A percentile compares a stretch with the other conserved stretches of the same genome.
Conservation (phyloP, 2,797 vertebrate species). For the Myotis planiceps region DNA sequence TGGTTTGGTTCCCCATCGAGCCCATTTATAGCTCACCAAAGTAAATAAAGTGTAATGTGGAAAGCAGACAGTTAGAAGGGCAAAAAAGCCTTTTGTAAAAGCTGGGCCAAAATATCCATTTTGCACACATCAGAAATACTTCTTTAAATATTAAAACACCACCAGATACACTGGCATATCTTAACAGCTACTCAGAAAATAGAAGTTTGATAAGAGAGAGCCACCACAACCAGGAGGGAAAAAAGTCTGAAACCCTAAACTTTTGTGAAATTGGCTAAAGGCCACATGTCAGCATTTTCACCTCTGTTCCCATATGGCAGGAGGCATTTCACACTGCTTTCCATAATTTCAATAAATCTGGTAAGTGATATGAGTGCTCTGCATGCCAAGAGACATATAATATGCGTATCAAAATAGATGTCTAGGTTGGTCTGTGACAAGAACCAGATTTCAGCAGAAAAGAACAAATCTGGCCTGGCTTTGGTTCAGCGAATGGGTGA, state of each 20-base stretch:
- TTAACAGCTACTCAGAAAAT: conserved; percentile 38
- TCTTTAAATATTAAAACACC: conserved; percentile 48
- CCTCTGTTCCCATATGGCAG: conserved; percentile 63
- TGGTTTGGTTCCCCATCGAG: neutral
- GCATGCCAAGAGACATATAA: conserved; percentile 73
- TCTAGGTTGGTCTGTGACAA: conserved; percentile 68
- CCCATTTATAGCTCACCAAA: neutral
- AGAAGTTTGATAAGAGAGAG: conserved; percentile 61
- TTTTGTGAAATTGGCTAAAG: conserved; percentile 50
- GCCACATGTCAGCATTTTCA: conserved; percentile 71
- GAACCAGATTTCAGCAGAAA: conserved; percentile 73
- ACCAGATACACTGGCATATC: conserved; percentile 18
- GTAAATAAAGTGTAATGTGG: neutral
- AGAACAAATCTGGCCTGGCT: conserved; percentile 64
- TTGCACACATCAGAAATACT: neutral
- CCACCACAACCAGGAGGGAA: conserved; percentile 45
- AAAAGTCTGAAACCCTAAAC: conserved; percentile 63
- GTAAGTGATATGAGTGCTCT: conserved; percentile 63
- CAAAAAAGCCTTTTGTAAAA: conserved; percentile 13
- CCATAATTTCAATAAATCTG: conserved; percentile 76
- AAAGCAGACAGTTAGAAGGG: neutral
- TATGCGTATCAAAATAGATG: conserved; percentile 74
- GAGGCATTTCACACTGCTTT: conserved; percentile 74
- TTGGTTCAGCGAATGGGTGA: neutral
- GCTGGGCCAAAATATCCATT: conserved; percentile 13